Evolutionary conservation across 1,140 invertebrate genomes (phyloP).

Genomic region (Lepidurus packardi): DNA sequence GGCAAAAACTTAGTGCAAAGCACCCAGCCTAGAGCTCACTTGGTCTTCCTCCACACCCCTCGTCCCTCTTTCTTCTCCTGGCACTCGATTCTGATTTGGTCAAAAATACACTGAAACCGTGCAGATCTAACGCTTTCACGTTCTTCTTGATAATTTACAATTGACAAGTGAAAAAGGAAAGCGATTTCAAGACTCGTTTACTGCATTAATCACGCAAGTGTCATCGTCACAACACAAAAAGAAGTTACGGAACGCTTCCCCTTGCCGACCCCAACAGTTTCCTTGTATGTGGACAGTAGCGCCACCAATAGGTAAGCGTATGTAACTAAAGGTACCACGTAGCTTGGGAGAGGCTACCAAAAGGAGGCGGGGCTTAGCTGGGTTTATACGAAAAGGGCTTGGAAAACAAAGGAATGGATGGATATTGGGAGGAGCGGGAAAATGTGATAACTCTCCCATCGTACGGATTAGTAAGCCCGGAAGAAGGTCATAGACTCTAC

Average conservation of each 20-base stretch:
- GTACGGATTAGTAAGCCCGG: too few relatives aligned
- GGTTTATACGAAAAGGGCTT: not conserved
- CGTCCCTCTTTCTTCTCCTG: not conserved
- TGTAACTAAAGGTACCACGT: not conserved
- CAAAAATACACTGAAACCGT: too few relatives aligned
- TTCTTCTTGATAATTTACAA: not conserved
- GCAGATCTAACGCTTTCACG: too few relatives aligned
- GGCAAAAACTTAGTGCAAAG: not conserved
- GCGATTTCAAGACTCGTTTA: not conserved
- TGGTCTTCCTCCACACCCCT: slow-evolving; percentile 12
- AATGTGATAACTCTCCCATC: not conserved
- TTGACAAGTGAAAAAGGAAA: not conserved
- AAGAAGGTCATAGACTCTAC: not conserved
- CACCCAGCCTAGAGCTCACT: not conserved
- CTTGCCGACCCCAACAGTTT: not conserved
- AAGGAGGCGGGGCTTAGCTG: not conserved
- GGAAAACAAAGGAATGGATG: not conserved
- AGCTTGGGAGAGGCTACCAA: not conserved
- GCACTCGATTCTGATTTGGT: not conserved
- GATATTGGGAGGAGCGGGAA: not conserved
- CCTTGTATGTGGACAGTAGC: not conserved
- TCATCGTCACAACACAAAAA: slow-evolving; percentile 3
- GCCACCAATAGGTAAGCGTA: not conserved
- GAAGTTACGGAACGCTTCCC: slow-evolving; percentile 12
- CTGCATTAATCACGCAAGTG: not conserved